A percentile compares a stretch with the other conserved stretches of the same genome.
Conservation (phyloP, 2,888 invertebrate genomes). For the Liopterus haemorrhoidalis region DNA sequence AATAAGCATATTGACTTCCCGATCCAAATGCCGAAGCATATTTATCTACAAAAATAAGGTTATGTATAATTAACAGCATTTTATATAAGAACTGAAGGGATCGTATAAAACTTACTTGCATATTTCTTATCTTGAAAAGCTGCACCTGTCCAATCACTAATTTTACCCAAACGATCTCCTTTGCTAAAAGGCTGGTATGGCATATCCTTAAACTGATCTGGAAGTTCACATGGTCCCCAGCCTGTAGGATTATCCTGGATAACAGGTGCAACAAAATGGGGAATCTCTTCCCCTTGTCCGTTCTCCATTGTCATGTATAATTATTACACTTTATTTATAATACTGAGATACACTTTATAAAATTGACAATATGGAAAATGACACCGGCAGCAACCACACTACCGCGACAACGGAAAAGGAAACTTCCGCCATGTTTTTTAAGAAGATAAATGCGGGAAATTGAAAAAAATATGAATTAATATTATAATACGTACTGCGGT, state of each 20-base stretch:
- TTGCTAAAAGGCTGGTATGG: conserved; percentile 99
- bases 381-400: conserved; percentile 8
- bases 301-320: conserved; percentile 38
- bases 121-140: conserved; percentile 90
- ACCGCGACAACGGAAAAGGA: conserved; percentile 15
- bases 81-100: neutral
- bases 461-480: too few species aligned
- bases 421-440: too few species aligned
- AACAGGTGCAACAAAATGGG: conserved; percentile 64
- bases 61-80: conserved; percentile 1
- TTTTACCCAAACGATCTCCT: conserved; percentile 96
- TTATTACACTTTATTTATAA: conserved; percentile 3
- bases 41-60: conserved; percentile 59
- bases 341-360: conserved; percentile 5
- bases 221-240: conserved; percentile 96
- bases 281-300: conserved; percentile 50
- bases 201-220: conserved; percentile 91
- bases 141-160: conserved; percentile 97
- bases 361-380: conserved; percentile 18
- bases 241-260: conserved; percentile 84
- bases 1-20: conserved; percentile 96
- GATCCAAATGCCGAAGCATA: conserved; percentile 90
- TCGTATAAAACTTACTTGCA: conserved; percentile 67
- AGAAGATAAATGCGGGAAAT: too few species aligned
- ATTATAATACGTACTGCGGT: too few species aligned